Evolutionary conservation across 2,113 vertebrate species (phyloP).

Genomic region (Carassius gibelio): DNA sequence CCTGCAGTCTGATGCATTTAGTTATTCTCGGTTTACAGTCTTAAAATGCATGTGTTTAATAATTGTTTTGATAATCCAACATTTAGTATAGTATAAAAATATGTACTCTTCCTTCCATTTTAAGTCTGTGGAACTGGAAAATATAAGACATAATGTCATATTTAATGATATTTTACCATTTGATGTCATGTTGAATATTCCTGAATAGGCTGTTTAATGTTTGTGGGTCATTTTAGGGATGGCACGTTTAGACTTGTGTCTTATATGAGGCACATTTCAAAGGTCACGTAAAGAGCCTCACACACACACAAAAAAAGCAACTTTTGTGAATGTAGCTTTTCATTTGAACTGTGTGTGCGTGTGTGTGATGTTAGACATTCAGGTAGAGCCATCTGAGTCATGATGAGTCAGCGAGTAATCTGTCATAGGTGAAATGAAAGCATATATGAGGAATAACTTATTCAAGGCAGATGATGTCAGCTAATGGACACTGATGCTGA

Average conservation of each 20-base stretch:
- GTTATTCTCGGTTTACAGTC: too few relatives aligned
- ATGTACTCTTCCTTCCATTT: too few relatives aligned
- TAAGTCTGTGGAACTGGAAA: not conserved
- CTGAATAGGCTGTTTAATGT: not conserved
- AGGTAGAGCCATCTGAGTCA: slow-evolving; percentile 7
- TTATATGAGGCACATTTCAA: not conserved
- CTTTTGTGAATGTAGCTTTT: not conserved
- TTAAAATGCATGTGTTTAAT: too few relatives aligned
- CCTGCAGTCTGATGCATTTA: too few relatives aligned
- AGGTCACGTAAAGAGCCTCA: not conserved
- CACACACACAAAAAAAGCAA: too few relatives aligned
- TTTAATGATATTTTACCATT: not conserved
- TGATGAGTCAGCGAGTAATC: slow-evolving; percentile 25
- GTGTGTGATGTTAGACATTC: not conserved
- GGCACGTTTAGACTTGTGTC: not conserved
- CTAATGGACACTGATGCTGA: slow-evolving; percentile 18
- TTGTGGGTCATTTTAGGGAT: not conserved
- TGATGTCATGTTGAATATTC: not conserved
- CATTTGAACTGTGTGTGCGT: not conserved
- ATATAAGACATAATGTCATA: not conserved
- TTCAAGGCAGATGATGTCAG: not conserved
- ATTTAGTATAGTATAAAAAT: too few relatives aligned
- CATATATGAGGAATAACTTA: not conserved
- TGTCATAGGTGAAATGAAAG: not conserved
- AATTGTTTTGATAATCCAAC: too few relatives aligned